Conservation (phyloP, 2,797 vertebrate species). For the Poeciliopsis paucimaculata region DNA sequence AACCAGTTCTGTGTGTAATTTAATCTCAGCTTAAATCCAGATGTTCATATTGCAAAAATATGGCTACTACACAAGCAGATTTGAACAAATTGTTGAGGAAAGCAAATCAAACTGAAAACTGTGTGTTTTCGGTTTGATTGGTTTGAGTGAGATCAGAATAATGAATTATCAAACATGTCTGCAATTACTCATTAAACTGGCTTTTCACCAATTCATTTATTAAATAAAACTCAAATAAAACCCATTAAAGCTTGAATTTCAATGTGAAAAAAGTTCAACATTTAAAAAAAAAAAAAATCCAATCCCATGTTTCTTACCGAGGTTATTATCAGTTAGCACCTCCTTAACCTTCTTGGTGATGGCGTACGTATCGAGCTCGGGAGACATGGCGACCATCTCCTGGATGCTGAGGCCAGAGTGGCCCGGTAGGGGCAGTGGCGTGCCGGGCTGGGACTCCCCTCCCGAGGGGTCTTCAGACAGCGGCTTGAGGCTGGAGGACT, state of each 20-base stretch:
- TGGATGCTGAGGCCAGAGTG: slow-evolving; percentile 93
- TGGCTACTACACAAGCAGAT: no score
- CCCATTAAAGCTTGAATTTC: not conserved
- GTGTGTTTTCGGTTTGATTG: no score
- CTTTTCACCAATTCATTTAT: no score
- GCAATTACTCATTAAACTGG: no score
- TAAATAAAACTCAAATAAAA: not conserved
- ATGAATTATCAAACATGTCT: no score
- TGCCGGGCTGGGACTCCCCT: slow-evolving; percentile 87
- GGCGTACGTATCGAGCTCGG: slow-evolving; percentile 94
- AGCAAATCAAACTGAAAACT: no score
- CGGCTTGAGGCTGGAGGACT: slow-evolving; percentile 86
- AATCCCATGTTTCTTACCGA: slow-evolving; percentile 81
- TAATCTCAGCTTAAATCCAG: not conserved
- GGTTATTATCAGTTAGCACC: slow-evolving; percentile 96
- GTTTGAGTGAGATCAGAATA: no score
- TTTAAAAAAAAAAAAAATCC: not conserved
- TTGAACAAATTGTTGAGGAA: no score
- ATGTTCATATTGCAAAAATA: no score
- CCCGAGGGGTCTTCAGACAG: slow-evolving; percentile 81
- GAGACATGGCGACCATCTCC: slow-evolving; percentile 94
- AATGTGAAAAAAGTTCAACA: not conserved
- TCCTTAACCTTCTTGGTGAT: slow-evolving; percentile 98
- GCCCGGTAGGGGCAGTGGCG: slow-evolving; percentile 80
- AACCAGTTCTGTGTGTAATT: not conserved